These are phyloP conservation scores for Gnatocerus cornutus DNA, from an alignment of 2,888 invertebrate genomes.

Conservation along the genomic window DNA sequence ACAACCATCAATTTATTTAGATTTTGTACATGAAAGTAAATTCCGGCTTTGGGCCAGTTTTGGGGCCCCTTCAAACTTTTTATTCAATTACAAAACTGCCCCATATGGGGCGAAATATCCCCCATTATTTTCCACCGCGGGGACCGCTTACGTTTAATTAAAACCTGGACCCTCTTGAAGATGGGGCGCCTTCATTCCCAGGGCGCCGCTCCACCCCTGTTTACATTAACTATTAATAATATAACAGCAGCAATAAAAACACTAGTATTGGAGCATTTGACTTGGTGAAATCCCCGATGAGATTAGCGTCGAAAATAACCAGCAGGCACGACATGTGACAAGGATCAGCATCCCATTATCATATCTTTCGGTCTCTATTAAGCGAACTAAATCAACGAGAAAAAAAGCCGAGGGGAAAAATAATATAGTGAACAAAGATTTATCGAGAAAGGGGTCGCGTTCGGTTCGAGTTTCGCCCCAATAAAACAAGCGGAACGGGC, in stretches of 20 bases:
- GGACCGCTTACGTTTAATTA: conserved; percentile 1
- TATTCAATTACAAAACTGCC: neutral
- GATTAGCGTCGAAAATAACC: conserved; percentile 35
- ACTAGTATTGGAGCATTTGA: conserved; percentile 29
- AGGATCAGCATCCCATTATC: conserved; percentile 45
- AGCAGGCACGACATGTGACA: conserved; percentile 45
- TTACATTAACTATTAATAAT: conserved; percentile 43
- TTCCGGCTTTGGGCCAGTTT: no score
- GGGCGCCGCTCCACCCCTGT: conserved; percentile 36
- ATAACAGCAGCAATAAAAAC: conserved; percentile 44
- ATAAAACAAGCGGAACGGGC: conserved; percentile 39
- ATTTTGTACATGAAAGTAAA: no score
- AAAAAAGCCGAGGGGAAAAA: conserved; percentile 29
- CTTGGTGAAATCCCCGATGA: conserved; percentile 40
- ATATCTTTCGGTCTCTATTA: conserved; percentile 43
- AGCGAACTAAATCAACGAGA: conserved; percentile 34
- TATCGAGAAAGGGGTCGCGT: conserved; percentile 41
- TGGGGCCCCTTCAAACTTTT: no score
- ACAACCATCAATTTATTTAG: no score
- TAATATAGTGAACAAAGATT: conserved; percentile 43
- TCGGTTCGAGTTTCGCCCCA: conserved; percentile 26
- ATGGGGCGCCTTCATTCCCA: conserved; percentile 15
- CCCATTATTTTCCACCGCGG: neutral
- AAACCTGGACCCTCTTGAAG: neutral
- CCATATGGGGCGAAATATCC: neutral